A percentile compares a stretch with the other conserved stretches of the same genome.
phyloP scores from a whole-genome alignment of 2,113 vertebrate species.

The Ameiurus melas region DNA sequence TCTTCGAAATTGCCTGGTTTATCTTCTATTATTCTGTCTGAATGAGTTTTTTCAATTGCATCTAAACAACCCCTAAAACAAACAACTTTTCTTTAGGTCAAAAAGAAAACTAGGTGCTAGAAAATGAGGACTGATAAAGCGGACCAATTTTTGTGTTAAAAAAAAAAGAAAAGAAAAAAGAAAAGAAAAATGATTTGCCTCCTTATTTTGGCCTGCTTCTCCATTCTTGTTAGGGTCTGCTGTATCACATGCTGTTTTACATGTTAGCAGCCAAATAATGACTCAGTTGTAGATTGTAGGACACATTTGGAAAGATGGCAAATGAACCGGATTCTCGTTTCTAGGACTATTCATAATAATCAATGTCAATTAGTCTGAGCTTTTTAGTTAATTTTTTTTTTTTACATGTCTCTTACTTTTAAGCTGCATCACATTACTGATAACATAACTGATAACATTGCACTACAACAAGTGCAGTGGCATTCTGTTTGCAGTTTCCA shows the following conservation, averaged over 20 bases:
- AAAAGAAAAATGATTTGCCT: background rate
- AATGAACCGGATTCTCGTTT: background rate
- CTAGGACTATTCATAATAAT: background rate
- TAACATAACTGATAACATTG: background rate
- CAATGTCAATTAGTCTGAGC: background rate
- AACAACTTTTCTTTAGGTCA: conserved; percentile 8
- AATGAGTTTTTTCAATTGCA: conserved; percentile 18
- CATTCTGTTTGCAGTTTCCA: background rate
- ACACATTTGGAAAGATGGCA: background rate
- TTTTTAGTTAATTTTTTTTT: conserved; percentile 3
- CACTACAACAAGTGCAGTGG: background rate
- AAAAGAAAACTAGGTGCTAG: background rate
- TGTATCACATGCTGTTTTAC: background rate
- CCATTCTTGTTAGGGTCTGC: background rate
- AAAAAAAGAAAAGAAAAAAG: too few species aligned
- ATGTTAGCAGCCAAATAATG: background rate
- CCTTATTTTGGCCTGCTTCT: background rate
- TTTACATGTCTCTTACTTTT: background rate
- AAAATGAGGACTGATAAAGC: background rate
- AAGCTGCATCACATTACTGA: background rate
- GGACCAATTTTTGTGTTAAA: background rate
- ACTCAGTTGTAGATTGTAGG: background rate
- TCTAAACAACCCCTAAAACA: background rate
- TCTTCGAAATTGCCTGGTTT: background rate
- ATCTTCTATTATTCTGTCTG: background rate